These are phyloP conservation scores for Poecilia picta DNA, from an alignment of 2,797 vertebrate genomes.

Conservation along the genomic window DNA sequence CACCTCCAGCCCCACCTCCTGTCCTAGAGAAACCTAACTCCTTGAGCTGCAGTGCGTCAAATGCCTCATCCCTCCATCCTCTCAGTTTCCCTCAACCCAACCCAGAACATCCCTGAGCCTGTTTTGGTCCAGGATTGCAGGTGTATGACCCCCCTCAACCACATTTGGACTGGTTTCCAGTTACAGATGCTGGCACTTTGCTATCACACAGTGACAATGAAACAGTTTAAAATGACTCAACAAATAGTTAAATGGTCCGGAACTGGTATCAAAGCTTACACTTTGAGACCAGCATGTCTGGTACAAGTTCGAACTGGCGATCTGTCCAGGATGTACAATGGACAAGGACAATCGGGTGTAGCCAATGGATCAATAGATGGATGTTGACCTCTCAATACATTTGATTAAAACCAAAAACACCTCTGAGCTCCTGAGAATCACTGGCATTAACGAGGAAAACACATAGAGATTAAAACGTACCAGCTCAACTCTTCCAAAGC, in stretches of 20 bases:
- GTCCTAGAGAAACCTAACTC: constrained; percentile 15
- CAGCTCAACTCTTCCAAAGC: constrained; percentile 93
- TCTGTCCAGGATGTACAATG: too few relatives aligned
- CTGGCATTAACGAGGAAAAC: background rate
- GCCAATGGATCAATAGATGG: background rate
- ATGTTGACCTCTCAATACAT: background rate
- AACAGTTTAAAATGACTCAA: background rate
- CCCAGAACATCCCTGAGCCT: background rate
- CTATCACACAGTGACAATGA: background rate
- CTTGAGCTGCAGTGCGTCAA: constrained; percentile 14
- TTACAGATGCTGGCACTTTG: background rate
- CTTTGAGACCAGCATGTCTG: too few relatives aligned
- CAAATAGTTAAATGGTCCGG: background rate
- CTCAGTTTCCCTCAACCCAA: background rate
- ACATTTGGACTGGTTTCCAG: background rate
- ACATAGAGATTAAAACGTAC: constrained; percentile 60
- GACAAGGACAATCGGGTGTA: too few relatives aligned
- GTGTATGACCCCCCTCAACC: background rate
- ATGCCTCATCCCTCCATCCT: background rate
- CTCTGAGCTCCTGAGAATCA: background rate
- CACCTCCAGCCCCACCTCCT: constrained; percentile 18
- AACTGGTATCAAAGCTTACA: background rate
- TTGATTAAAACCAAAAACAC: background rate
- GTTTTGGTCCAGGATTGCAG: background rate
- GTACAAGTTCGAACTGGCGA: too few relatives aligned